Conservation (phyloP, 2,888 invertebrate species). For the Kuschelorhynchus macadamiae region DNA sequence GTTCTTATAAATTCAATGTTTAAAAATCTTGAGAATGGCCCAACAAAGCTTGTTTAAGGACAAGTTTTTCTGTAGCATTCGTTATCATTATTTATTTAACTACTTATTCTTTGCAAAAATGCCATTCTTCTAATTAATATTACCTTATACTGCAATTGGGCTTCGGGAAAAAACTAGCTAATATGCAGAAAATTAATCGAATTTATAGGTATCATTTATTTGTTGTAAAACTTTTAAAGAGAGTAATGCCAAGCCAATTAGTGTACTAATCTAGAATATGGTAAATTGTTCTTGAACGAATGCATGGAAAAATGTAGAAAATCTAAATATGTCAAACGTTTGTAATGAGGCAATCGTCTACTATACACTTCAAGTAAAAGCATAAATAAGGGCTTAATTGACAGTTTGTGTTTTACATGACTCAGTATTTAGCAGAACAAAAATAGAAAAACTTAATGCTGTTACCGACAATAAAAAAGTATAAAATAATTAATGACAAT, state of each 20-base stretch:
- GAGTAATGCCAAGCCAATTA: conserved; percentile 19
- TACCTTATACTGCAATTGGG: conserved; percentile 18
- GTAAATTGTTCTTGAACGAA: not conserved
- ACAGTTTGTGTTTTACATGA: not conserved
- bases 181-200: conserved; percentile 9
- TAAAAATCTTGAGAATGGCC: conserved; percentile 19
- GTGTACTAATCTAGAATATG: conserved; percentile 3
- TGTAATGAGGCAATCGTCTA: conserved; percentile 3
- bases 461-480: no score
- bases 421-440: no score
- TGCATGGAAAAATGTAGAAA: not conserved
- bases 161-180: conserved; percentile 5
- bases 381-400: not conserved
- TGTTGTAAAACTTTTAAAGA: conserved; percentile 8
- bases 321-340: conserved; percentile 1
- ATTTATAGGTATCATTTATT: conserved; percentile 18
- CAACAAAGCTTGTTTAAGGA: conserved; percentile 5
- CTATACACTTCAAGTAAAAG: not conserved
- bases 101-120: conserved; percentile 30
- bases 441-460: no score
- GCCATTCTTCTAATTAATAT: conserved; percentile 29
- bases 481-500: no score
- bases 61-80: conserved; percentile 30
- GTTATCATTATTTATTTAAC: conserved; percentile 33
- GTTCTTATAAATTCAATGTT: no score